These are phyloP conservation scores for Thyatira batis DNA, from an alignment of 2,888 invertebrate genomes.

Conservation along the genomic window DNA sequence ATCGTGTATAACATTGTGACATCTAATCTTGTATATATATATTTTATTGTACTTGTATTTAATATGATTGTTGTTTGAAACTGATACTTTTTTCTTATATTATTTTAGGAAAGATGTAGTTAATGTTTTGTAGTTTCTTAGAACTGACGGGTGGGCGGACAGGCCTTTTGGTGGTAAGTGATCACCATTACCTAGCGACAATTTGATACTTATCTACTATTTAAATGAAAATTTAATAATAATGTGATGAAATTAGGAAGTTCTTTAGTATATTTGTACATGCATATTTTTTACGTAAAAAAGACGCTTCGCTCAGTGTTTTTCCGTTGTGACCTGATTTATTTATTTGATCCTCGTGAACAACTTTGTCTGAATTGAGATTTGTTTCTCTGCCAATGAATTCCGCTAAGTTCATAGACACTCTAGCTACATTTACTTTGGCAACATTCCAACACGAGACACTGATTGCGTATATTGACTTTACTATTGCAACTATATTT, in stretches of 20 bases:
- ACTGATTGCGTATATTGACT: conserved; percentile 65
- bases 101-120: conserved; percentile 2
- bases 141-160: too few species aligned
- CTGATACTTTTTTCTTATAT: conserved; percentile 13
- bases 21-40: conserved; percentile 29
- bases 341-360: background rate
- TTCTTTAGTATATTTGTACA: too few species aligned
- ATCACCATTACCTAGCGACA: too few species aligned
- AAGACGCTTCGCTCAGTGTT: background rate
- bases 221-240: too few species aligned
- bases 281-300: too few species aligned
- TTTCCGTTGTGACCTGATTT: background rate
- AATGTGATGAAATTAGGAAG: too few species aligned
- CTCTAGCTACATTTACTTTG: conserved; percentile 45
- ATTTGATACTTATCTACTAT: too few species aligned
- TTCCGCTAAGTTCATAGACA: conserved; percentile 55
- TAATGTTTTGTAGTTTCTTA: too few species aligned
- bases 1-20: conserved; percentile 44
- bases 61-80: conserved; percentile 25
- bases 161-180: too few species aligned
- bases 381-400: conserved; percentile 61
- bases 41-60: conserved; percentile 27
- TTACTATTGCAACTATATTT: conserved; percentile 59
- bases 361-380: conserved; percentile 24
- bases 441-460: conserved; percentile 51